A percentile compares a stretch with the other conserved stretches of the same genome.
These are phyloP conservation scores for Sarcophaga caerulescens DNA, from an alignment of 2,888 invertebrate genomes.

Conservation along the genomic window DNA sequence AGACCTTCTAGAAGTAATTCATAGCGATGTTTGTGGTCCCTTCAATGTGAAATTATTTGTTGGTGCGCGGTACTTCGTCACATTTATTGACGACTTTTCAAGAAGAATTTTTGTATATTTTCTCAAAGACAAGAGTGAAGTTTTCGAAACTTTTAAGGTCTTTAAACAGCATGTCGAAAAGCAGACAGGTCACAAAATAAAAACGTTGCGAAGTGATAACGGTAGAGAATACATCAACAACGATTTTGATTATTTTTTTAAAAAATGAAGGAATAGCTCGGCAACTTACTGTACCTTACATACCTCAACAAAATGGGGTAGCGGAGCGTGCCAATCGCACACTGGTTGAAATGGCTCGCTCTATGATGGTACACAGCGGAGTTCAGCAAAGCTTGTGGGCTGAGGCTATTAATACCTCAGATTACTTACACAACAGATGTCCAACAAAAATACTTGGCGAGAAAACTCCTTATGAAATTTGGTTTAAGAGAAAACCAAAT, in stretches of 20 bases:
- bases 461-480: constrained; percentile 41
- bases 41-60: constrained; percentile 32
- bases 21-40: constrained; percentile 53
- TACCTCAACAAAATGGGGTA: constrained; percentile 67
- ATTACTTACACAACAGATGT: constrained; percentile 43
- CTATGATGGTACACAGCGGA: constrained; percentile 69
- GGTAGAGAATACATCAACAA: constrained; percentile 64
- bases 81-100: constrained; percentile 53
- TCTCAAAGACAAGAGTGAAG: constrained; percentile 48
- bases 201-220: constrained; percentile 51
- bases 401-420: constrained; percentile 49
- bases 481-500: constrained; percentile 45
- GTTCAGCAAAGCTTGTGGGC: constrained; percentile 47
- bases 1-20: constrained; percentile 46
- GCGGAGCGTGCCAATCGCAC: constrained; percentile 57
- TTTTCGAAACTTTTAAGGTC: constrained; percentile 44
- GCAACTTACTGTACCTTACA: constrained; percentile 59
- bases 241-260: constrained; percentile 52
- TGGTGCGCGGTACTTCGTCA: constrained; percentile 50
- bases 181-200: constrained; percentile 33
- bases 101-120: constrained; percentile 49
- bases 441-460: constrained; percentile 20
- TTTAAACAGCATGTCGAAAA: constrained; percentile 47
- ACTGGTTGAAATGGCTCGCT: constrained; percentile 71
- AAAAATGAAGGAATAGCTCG: constrained; percentile 53